Evolutionary conservation across 2,797 vertebrate genomes (phyloP), one percentile per base, ranked within the genome.

Genomic region (Myotis planiceps): DNA sequence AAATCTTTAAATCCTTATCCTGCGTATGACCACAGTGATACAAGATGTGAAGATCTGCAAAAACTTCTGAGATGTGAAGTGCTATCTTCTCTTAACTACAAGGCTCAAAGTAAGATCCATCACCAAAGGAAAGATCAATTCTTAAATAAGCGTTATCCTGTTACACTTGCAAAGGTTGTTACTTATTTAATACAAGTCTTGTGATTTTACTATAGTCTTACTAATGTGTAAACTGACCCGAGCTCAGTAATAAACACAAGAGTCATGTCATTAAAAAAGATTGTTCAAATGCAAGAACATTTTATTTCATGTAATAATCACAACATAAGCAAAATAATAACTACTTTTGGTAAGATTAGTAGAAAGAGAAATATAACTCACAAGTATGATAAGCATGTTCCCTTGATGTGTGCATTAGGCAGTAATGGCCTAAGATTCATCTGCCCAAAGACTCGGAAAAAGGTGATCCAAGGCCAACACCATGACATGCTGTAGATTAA

Each of bases 281-380:
- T 53, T 91, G 69, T 82, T 91, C 74, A 89, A 86, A 81, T 76
- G 39, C 34, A 93, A 65, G 16, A 88, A 91, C 18, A 92, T 87
- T 97, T 93, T 95, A 95, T 88, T 95, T 94, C 58, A 86, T 29
- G 37, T 79, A 90, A 85, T 72, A 83, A 75, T 69, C 32, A 68
- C 69, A 91, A 88, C 84, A 88, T 34, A 96, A 71, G 74, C 65
- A 95, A 83, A 91, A 65, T 65, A 78, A 29, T 76, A 58, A 88
- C 32, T 68, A 78, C 34, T 68, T 74, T 49, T 71, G 51, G 45
- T 29, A 80, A 82, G 34, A 92, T 66, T 78, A 92, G 69, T 15
- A 75, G 53, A 74, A 92, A 90, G 2, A 23, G 53, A 82, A 63
- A n/a, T 15, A 19, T 14, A 68, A 65, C 16, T 82, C 53, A 92